Evolutionary conservation across 2,888 invertebrate species (phyloP), one percentile per base, ranked within the genome.

Genomic region (Congeria kusceri): DNA sequence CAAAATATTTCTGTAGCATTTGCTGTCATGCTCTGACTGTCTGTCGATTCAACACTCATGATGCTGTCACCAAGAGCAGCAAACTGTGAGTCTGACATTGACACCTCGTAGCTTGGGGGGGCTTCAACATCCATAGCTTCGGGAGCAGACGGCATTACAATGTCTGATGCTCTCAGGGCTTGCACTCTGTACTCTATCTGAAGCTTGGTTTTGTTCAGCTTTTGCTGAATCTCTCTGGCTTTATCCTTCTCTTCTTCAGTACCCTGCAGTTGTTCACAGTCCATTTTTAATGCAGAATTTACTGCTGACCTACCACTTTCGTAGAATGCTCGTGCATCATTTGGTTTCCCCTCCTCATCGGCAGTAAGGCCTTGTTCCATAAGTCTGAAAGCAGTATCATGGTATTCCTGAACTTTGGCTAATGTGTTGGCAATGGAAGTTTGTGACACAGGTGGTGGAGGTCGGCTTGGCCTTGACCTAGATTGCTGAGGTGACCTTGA

Each of bases 251-350:
- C 91, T 95, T 95, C 57, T 90, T 90, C 84, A 94, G 94, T 70
- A 95, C 95, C 91, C 94, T 94, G 95, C 1, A 91, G 56, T 2
- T 83, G 75, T 63, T 91, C 91, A 76, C 88, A 87, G 61, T 87
- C 94, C 9, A 95, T 93, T 18, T 91, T 92, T 71, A 96, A 93
- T 0, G 95, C 95, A 85, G 94, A 94, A 78, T 95, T 95, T 44
- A 96, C 95, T 63, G 95, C 89, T 58, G 93, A 91, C 61, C 96
- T 92, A 1, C 95, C 95, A 87, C 94, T 92, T 81, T 95, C 95
- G 90, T 96, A 96, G 64, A 95, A 94, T 27, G 93, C 92, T 57
- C 95, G 90, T 0, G 96, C 96, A 89, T 95, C 91, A 3, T 90
- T 87, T 0, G 91, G 90, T 66, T 94, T 93, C 58, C 95, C 95